Base-by-base conservation (phyloP, 2,888 invertebrate genomes). In the Fragum sueziense region DNA sequence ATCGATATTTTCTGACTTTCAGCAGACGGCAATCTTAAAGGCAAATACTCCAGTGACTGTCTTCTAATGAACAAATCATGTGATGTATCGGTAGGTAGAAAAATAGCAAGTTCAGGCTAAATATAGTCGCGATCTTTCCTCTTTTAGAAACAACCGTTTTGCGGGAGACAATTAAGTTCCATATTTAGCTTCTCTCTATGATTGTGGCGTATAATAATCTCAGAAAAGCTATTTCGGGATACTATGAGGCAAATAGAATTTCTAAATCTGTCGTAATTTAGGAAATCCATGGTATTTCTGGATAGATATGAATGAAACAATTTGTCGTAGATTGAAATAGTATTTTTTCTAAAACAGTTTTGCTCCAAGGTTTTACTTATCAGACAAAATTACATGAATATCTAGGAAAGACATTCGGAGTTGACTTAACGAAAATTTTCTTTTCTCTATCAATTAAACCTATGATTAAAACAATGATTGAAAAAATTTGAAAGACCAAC, bases 21-120 rank as follows among this genome's bases (percentile, higher is more conserved):
- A 14, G 47, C 47, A 47, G 47, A 47, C 17, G 3, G n/a, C n/a
- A 47, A 47, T 47, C 47, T 47, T 14, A 47, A 4, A 47, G 47
- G 4, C 3, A 47, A n/a, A 4, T 47, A 20, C 47, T 47, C 20
- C 17, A n/a, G 17, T 47, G 47, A 47, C 47, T 20, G n/a, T 47
- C 41, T 65, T 62, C 17, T 31, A 65, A 65, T 41, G 65, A 41
- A 41, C 33, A 25, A 17, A 27, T 34, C 65, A 27, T 41, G 65
- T 41, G 65, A 41, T 65, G 65, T 65, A 41, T 41, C 25, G 41
- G 65, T 65, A 65, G 9, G 27, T 65, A 41, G 27, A 74, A 79
- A 79, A 79, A 75, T 79, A 79, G 79, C 71, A 54, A 62, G 72
- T 61, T 52, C 75, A 47, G 59, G 29, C 79, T 69, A 79, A 69